Base-by-base conservation (phyloP, 2,888 invertebrate species). In the Philonicus albiceps region DNA sequence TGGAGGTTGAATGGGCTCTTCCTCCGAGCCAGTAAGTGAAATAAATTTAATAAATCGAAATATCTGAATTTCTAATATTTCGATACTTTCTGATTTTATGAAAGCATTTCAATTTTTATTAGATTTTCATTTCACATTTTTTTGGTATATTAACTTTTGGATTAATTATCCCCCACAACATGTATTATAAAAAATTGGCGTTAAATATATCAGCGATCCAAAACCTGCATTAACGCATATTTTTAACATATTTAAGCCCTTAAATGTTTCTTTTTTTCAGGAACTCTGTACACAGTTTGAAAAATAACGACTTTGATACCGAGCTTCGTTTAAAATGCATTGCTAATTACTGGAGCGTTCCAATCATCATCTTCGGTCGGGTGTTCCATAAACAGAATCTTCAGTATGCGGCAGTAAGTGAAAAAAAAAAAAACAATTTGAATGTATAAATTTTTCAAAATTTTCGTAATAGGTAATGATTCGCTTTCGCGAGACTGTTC, bases 1-100 rank as follows among this genome's bases (percentile, higher is more conserved):
- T 91, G 19, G 88, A 89, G 1, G 86, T 91, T 43, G 90, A 91
- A 86, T 91, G 90, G 91, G 90, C 90, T 8, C 89, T 90, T 37
- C 90, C 90, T 16, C 90, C 90, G 0, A 89, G 89, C 75, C 88
- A 89, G 90, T 91, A 89, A 89, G 89, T 88, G 22, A 22, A 53
- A 13, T n/a, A 16, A 34, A 34, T 34, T 34, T 34, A 34, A 34
- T 34, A 34, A 34, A 34, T 34, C 34, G n/a, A 34, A 34, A 34
- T 34, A 34, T n/a, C n/a, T n/a, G n/a, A n/a, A n/a, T n/a, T n/a
- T n/a, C n/a, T n/a, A n/a, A n/a, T n/a, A n/a, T n/a, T n/a, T n/a
- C n/a, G n/a, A n/a, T n/a, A n/a, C n/a, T n/a, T n/a, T n/a, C n/a
- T n/a, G n/a, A n/a, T n/a, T n/a, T n/a, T n/a, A n/a, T n/a, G n/a